These are phyloP conservation scores for Diploscapter pachys DNA, from an alignment of 1,140 invertebrate genomes.

Conservation along the genomic window DNA sequence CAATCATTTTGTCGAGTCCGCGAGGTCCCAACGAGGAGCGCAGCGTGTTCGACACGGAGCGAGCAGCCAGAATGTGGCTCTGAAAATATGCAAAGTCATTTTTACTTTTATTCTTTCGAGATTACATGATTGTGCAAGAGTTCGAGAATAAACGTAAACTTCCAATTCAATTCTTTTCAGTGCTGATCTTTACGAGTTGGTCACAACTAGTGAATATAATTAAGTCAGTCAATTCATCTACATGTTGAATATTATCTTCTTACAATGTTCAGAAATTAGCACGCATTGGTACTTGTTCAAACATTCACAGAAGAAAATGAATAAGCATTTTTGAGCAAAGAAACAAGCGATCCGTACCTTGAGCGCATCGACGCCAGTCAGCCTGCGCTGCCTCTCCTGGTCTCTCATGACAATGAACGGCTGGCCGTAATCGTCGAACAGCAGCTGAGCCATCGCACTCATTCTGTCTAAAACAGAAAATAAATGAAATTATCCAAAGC, in stretches of 20 bases:
- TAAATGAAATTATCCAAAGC: no score
- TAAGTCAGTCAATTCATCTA: slow-evolving; percentile 16
- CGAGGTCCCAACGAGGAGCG: slow-evolving; percentile 93
- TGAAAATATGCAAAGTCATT: slow-evolving; percentile 60
- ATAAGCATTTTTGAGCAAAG: neutral
- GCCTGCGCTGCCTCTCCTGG: slow-evolving; percentile 86
- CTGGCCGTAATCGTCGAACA: slow-evolving; percentile 95
- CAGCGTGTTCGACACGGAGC: slow-evolving; percentile 81
- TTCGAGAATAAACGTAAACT: no score
- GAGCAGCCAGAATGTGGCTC: slow-evolving; percentile 93
- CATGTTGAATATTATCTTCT: slow-evolving; percentile 1
- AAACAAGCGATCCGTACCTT: slow-evolving; percentile 71
- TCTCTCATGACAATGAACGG: slow-evolving; percentile 95
- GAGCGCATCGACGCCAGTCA: slow-evolving; percentile 90
- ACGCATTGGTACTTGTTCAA: no score
- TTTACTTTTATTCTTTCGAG: no score
- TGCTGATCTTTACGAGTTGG: no score
- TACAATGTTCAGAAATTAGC: slow-evolving; percentile 8
- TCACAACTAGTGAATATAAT: neutral
- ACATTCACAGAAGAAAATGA: slow-evolving; percentile 17
- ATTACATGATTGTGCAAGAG: no score
- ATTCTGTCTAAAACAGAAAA: slow-evolving; percentile 28
- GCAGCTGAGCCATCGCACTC: slow-evolving; percentile 71
- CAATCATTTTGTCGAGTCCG: slow-evolving; percentile 90
- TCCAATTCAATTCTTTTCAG: no score